Percentiles rank a stretch among this genome's conserved stretches.
phyloP scores from a whole-genome alignment of 2,888 invertebrate genomes.

The Watsonalla binaria region DNA sequence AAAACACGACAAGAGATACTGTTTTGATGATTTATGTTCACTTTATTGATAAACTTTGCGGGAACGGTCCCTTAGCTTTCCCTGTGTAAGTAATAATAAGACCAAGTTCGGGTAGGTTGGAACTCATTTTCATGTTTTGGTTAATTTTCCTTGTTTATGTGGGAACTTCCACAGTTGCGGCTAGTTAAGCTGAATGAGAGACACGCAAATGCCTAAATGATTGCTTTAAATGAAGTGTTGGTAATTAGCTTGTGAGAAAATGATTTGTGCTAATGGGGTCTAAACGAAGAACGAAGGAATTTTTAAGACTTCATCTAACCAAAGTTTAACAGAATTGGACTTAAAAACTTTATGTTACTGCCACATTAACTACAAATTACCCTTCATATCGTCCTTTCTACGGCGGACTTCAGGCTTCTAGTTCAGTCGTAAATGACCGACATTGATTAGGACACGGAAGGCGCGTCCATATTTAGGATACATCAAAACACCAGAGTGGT shows the following conservation, averaged over 20 bases:
- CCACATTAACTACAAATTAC: no score
- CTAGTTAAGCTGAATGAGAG: conserved; percentile 13
- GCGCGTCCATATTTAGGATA: no score
- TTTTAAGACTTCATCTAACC: no score
- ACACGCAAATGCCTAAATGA: conserved; percentile 7
- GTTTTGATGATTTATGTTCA: conserved; percentile 21
- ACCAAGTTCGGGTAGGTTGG: conserved; percentile 29
- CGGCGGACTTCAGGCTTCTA: no score
- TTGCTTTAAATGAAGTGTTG: conserved; percentile 1
- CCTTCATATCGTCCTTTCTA: no score
- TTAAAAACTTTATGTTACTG: no score
- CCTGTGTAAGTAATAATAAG: conserved; percentile 16
- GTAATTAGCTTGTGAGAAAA: not conserved
- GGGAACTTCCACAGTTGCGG: conserved; percentile 42
- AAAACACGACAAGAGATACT: not conserved
- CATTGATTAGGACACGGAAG: no score
- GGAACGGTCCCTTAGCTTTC: conserved; percentile 30
- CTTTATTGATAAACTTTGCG: conserved; percentile 42
- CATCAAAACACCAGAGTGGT: no score
- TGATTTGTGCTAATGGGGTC: no score
- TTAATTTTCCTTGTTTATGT: conserved; percentile 53
- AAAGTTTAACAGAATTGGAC: no score
- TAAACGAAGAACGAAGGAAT: no score
- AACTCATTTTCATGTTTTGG: conserved; percentile 49
- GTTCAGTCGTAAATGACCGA: no score